Conservation (phyloP, 1,140 invertebrate species). For the Drosophila athabasca region DNA sequence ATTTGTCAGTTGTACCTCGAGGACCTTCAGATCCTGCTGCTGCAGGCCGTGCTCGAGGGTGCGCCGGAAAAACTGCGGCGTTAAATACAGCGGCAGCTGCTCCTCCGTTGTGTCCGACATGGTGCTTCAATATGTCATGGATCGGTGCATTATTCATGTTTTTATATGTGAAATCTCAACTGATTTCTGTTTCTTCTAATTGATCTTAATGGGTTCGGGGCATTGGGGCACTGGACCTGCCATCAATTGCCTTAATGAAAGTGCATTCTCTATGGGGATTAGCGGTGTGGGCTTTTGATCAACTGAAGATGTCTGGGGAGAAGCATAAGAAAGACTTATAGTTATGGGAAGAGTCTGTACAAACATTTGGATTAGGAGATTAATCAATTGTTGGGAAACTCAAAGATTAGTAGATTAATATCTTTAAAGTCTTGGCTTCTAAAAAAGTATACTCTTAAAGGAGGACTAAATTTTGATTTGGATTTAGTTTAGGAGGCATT, state of each 20-base stretch:
- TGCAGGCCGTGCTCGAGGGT: slow-evolving; percentile 68
- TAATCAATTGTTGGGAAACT: too few species aligned
- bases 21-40: slow-evolving; percentile 56
- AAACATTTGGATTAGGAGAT: too few species aligned
- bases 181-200: slow-evolving; percentile 36
- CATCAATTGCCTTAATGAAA: slow-evolving; percentile 61
- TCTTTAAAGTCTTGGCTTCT: too few species aligned
- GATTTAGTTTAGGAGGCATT: too few species aligned
- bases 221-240: slow-evolving; percentile 33
- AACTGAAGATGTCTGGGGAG: slow-evolving; percentile 7
- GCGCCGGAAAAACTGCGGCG: slow-evolving; percentile 62
- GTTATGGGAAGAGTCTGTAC: background rate
- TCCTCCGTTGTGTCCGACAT: slow-evolving; percentile 54
- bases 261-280: slow-evolving; percentile 49
- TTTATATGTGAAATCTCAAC: slow-evolving; percentile 57
- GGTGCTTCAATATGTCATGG: slow-evolving; percentile 27
- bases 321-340: background rate
- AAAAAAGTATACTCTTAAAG: too few species aligned
- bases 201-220: slow-evolving; percentile 56
- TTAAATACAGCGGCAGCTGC: slow-evolving; percentile 59
- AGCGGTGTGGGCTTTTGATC: slow-evolving; percentile 56
- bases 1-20: slow-evolving; percentile 61
- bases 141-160: background rate
- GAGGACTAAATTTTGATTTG: too few species aligned
- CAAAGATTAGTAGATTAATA: too few species aligned